Base-by-base conservation (phyloP, 1,140 invertebrate species). In the Aphaenogaster ashmeadi region DNA sequence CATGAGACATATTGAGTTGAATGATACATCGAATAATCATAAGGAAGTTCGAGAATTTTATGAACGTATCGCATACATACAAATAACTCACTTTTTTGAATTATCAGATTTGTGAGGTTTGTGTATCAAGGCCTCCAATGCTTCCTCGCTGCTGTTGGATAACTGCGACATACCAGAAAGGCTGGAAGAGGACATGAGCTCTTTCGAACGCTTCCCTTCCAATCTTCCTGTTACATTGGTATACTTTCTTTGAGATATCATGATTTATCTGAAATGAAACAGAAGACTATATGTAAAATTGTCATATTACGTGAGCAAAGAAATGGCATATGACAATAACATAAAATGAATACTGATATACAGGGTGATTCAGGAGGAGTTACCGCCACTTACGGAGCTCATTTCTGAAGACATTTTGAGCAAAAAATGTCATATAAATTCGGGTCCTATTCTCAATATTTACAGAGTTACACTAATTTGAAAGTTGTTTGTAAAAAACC, bases 111-210 rank as follows among this genome's bases (percentile, higher is more conserved):
- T 94, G 74, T 92, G 91, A 56, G 93, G 91, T 86, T 93, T 93
- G 80, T 95, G 93, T 62, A 95, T 91, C 86, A 95, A 93, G n/a
- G 94, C 93, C 87, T 95, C 94, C 41, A 95, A 89, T 27, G 93
- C 89, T 87, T 95, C 95, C 72, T 95, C 95, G 88, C 94, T 95
- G 86, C 94, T 95, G 87, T 95, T 95, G 9, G 95, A 95, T 77
- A 95, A 90, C 86, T 95, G 95, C 18, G 94, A 95, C 94, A 95
- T 95, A 66, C 94, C 94, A 38, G 94, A 95, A 77, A 95, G 92
- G 89, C 95, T 95, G 71, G 94, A 95, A 86, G 95, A 95, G 86
- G 94, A 94, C 93, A 94, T 95, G 85, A 95, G 86, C 69, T 95
- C 94, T 74, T 95, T 95, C 69, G 94, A 85, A 64, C 94, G 91